phyloP scores from a whole-genome alignment of 2,113 vertebrate species.

The Rhinichthys klamathensis region DNA sequence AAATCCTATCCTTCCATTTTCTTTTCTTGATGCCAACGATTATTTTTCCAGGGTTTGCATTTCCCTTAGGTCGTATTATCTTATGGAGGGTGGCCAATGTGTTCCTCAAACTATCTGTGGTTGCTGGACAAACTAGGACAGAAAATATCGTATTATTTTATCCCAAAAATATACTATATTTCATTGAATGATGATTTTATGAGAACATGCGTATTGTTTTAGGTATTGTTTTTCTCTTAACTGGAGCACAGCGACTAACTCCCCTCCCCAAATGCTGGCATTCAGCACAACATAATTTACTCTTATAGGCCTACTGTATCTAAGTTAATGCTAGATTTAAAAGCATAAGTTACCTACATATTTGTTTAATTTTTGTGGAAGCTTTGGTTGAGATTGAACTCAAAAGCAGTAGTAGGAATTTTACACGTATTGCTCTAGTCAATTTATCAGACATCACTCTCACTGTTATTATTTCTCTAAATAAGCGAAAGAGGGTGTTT shows the following conservation, averaged over 20 bases:
- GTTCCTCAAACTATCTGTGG: slow-evolving; percentile 12
- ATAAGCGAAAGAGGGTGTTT: too few species aligned
- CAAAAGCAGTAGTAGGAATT: too few species aligned
- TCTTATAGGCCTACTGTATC: neutral
- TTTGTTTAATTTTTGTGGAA: too few species aligned
- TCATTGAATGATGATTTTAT: neutral
- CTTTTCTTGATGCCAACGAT: slow-evolving; percentile 14
- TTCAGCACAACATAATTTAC: neutral
- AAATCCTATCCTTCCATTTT: neutral
- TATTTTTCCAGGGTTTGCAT: slow-evolving; percentile 29
- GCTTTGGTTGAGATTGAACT: too few species aligned
- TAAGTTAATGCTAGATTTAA: too few species aligned
- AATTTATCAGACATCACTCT: too few species aligned
- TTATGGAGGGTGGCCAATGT: slow-evolving; percentile 9
- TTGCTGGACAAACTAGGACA: neutral
- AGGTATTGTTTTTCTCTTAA: neutral
- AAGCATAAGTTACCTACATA: too few species aligned
- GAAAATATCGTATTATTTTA: neutral
- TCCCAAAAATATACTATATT: neutral
- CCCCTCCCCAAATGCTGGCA: neutral
- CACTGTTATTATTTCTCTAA: too few species aligned
- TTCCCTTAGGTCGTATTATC: slow-evolving; percentile 27
- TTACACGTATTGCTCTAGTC: too few species aligned
- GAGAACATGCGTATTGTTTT: neutral
- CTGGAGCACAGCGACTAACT: neutral